Evolutionary conservation across 2,113 vertebrate species (phyloP).

Genomic region (Camarhynchus parvulus): DNA sequence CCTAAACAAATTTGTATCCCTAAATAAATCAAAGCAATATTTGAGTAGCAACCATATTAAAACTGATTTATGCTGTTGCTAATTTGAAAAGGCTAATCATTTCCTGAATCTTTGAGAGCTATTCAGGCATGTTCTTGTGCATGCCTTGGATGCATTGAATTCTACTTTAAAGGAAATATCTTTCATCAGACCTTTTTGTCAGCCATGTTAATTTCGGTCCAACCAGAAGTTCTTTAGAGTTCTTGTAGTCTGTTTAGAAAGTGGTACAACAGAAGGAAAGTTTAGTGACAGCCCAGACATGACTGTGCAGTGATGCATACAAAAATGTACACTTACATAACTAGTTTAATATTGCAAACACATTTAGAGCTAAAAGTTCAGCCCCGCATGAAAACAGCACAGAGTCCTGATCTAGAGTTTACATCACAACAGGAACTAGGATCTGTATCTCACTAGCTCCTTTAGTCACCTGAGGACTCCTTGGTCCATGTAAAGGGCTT

Average conservation of each 20-base stretch:
- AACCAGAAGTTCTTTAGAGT: neutral
- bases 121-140: neutral
- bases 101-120: neutral
- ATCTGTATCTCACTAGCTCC: neutral
- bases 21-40: neutral
- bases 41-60: neutral
- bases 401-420: neutral
- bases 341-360: conserved; percentile 15
- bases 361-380: neutral
- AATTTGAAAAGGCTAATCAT: neutral
- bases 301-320: neutral
- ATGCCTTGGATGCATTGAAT: neutral
- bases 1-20: neutral
- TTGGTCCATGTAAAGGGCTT: neutral
- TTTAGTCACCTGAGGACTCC: neutral
- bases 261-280: neutral
- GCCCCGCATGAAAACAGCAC: conserved; percentile 5
- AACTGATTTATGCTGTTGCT: neutral
- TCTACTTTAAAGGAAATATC: neutral
- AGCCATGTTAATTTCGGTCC: neutral
- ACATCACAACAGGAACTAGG: neutral
- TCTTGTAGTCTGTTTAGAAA: neutral
- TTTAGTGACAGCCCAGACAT: neutral
- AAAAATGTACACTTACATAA: conserved; percentile 35
- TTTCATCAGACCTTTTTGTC: neutral